Conservation (phyloP, 2,113 vertebrate genomes). For the Ciconia maguari region DNA sequence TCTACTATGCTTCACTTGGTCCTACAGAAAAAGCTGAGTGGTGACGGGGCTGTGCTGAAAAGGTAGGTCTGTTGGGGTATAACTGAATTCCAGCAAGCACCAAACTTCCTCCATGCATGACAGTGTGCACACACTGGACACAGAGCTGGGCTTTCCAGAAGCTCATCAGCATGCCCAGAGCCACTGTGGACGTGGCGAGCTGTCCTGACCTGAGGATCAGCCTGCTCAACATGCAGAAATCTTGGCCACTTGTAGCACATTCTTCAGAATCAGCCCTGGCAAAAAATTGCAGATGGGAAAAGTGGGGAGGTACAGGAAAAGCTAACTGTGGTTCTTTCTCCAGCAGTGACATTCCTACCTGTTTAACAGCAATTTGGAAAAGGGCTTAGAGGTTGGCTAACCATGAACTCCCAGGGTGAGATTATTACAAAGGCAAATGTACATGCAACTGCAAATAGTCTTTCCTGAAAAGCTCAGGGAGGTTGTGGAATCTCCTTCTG, state of each 20-base stretch:
- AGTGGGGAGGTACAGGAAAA: neutral
- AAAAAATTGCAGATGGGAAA: neutral
- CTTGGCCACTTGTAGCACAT: too few relatives aligned
- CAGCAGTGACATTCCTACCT: neutral
- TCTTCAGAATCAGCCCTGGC: neutral
- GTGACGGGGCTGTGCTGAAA: neutral
- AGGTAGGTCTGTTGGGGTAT: neutral
- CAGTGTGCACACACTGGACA: neutral
- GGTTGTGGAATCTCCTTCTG: neutral
- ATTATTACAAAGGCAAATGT: neutral
- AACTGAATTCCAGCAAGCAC: neutral
- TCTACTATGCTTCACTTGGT: neutral
- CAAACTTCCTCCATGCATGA: neutral
- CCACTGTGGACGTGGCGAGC: neutral
- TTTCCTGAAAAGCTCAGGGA: neutral
- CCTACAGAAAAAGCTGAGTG: neutral
- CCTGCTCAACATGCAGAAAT: neutral
- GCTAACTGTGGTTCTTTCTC: neutral
- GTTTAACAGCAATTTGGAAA: neutral
- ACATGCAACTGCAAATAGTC: neutral
- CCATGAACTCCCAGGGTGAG: neutral
- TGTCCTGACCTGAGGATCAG: neutral
- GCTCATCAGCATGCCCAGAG: neutral
- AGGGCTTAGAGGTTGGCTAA: neutral
- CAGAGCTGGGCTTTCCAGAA: neutral